phyloP scores from a whole-genome alignment of 2,797 vertebrate species.

The Lithobates sylvaticus region DNA sequence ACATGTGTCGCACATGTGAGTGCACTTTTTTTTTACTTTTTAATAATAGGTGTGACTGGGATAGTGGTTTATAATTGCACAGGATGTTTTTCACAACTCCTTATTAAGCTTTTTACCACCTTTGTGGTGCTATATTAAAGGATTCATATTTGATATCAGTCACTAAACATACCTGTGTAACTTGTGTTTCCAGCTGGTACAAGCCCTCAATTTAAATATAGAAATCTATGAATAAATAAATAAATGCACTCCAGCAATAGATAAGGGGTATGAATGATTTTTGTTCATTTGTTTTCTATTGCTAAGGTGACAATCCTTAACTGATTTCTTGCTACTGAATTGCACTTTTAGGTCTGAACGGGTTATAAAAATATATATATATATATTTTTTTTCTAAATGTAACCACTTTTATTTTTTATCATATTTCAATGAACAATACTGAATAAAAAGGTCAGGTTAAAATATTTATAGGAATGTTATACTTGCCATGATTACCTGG shows the following conservation, averaged over 20 bases:
- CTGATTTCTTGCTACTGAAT: neutral
- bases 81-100: neutral
- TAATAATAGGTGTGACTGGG: neutral
- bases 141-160: neutral
- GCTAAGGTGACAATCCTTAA: too few species aligned
- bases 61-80: neutral
- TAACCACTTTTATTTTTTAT: neutral
- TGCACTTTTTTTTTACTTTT: constrained; percentile 3
- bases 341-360: neutral
- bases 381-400: neutral
- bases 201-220: neutral
- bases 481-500: neutral
- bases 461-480: neutral
- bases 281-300: neutral
- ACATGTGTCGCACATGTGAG: neutral
- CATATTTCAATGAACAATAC: neutral
- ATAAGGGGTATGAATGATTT: neutral
- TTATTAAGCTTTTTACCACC: neutral
- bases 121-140: neutral
- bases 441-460: neutral
- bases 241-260: neutral
- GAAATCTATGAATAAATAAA: neutral
- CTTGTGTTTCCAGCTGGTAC: neutral
- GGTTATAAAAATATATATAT: neutral
- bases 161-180: neutral